Conservation (phyloP, 2,888 invertebrate species). For the Hesperia comma region DNA sequence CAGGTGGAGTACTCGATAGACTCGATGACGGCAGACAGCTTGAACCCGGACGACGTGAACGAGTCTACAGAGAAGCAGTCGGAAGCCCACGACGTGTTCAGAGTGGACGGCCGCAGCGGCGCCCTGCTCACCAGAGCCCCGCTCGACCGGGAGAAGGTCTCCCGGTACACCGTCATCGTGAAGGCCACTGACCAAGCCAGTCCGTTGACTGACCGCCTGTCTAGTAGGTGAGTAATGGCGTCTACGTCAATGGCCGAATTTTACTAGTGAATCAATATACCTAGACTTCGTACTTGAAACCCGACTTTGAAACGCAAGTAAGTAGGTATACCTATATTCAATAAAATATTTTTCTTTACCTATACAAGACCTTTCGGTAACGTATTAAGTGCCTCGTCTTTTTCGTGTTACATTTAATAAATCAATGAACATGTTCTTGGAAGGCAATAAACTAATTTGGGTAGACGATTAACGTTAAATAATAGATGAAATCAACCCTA, state of each 20-base stretch:
- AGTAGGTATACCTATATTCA: too few relatives aligned
- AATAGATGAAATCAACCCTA: slow-evolving; percentile 4
- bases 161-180: slow-evolving; percentile 92
- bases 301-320: too few relatives aligned
- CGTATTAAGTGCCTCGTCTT: too few relatives aligned
- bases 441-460: neutral
- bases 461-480: slow-evolving; percentile 14
- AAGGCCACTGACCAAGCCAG: slow-evolving; percentile 94
- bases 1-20: slow-evolving; percentile 91
- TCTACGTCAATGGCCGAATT: too few relatives aligned
- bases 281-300: too few relatives aligned
- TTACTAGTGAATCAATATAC: too few relatives aligned
- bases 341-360: too few relatives aligned
- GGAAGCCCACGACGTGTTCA: slow-evolving; percentile 90
- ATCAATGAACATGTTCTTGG: neutral
- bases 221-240: slow-evolving; percentile 84
- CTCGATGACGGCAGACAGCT: slow-evolving; percentile 85
- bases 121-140: slow-evolving; percentile 92
- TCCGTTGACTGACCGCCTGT: slow-evolving; percentile 90
- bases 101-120: slow-evolving; percentile 93
- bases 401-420: too few relatives aligned
- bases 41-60: slow-evolving; percentile 59
- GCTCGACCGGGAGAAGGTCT: slow-evolving; percentile 94
- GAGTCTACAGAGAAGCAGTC: slow-evolving; percentile 65
- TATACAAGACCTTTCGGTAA: too few relatives aligned